Percentiles rank a stretch among this genome's conserved stretches.
Evolutionary conservation across 2,888 invertebrate species (phyloP).

Genomic region (Agrochola litura): DNA sequence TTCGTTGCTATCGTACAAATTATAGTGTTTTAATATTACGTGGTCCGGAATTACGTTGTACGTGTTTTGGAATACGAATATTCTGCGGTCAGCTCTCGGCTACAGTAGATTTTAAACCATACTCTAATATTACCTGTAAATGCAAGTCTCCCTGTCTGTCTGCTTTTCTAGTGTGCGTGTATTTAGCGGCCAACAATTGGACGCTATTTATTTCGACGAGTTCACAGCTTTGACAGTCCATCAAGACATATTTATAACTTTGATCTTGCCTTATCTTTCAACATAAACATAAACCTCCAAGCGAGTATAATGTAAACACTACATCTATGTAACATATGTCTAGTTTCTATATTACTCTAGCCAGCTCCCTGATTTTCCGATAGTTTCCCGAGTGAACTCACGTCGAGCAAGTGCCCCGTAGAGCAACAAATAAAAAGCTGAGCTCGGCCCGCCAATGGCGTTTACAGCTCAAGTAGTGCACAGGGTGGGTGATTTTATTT

Average conservation of each 20-base stretch:
- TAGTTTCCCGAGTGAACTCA: constrained; percentile 42
- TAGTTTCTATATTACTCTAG: neutral
- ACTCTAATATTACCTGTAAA: too few species aligned
- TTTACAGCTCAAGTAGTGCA: constrained; percentile 72
- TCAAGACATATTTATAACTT: too few species aligned
- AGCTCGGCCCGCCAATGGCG: constrained; percentile 75
- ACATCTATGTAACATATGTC: neutral
- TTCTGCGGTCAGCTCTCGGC: neutral
- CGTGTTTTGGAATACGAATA: neutral
- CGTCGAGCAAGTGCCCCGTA: constrained; percentile 60
- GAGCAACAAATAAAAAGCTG: constrained; percentile 84
- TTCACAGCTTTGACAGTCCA: too few species aligned
- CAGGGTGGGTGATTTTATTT: constrained; percentile 65
- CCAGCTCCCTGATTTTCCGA: constrained; percentile 48
- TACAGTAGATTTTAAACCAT: neutral
- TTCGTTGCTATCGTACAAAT: neutral
- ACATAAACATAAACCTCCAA: neutral
- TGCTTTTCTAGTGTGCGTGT: too few species aligned
- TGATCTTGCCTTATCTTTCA: neutral
- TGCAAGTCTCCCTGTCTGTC: too few species aligned
- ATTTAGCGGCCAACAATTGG: too few species aligned
- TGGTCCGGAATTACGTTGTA: too few species aligned
- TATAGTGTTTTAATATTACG: neutral
- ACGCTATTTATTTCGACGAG: too few species aligned
- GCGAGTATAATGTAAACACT: neutral